These are phyloP conservation scores for Platalea minor DNA, from an alignment of 2,797 vertebrate species.

Conservation along the genomic window DNA sequence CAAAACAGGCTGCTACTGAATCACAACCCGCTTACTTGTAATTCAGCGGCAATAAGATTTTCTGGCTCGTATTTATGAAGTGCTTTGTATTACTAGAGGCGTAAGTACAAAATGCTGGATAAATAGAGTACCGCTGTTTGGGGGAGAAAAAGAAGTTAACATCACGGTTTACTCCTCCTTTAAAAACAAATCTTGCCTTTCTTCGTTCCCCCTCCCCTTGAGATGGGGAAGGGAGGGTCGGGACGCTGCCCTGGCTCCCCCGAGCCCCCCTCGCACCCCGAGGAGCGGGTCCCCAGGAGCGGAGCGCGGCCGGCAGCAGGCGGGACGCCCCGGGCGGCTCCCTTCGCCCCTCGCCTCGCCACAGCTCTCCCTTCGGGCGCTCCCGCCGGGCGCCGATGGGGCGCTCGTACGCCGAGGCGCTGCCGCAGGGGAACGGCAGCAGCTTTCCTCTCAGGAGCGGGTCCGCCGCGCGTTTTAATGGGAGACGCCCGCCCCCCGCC, in stretches of 20 bases:
- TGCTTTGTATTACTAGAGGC: neutral
- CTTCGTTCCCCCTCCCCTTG: rapidly evolving
- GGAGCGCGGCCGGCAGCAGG: neutral
- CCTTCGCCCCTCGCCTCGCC: neutral
- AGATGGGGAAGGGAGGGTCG: rapidly evolving
- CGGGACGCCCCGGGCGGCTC: neutral
- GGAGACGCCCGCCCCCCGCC: rapidly evolving
- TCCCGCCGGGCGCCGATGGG: neutral
- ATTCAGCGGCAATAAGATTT: neutral
- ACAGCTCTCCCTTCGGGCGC: neutral
- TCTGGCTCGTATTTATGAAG: neutral
- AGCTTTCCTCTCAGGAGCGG: rapidly evolving
- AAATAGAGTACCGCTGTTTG: rapidly evolving
- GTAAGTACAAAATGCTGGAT: neutral
- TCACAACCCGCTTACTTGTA: neutral
- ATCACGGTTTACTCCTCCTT: neutral
- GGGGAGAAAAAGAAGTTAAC: rapidly evolving
- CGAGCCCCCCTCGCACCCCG: rapidly evolving
- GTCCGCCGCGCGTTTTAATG: rapidly evolving
- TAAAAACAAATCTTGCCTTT: no score
- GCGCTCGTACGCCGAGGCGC: neutral
- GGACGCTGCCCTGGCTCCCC: neutral
- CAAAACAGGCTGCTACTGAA: neutral
- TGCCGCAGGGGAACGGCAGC: rapidly evolving
- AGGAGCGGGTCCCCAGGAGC: no score